phyloP scores from a whole-genome alignment of 1,140 invertebrate genomes.

The Brachionus asplanchnoidis region DNA sequence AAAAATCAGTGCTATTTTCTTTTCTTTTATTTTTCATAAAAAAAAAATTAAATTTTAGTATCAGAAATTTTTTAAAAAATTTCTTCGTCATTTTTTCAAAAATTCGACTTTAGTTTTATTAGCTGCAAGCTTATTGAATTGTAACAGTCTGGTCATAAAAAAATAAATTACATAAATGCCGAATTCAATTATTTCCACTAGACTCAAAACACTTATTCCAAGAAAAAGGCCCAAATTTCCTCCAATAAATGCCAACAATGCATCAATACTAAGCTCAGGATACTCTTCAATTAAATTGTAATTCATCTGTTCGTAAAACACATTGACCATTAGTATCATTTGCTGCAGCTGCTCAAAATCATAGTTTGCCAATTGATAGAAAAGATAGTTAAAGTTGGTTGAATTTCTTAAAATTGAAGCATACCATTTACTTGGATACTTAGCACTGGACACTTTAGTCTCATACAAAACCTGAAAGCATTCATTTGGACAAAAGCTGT shows the following conservation, averaged over 20 bases:
- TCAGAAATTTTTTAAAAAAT: not conserved
- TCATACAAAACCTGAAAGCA: not conserved
- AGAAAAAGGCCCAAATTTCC: not conserved
- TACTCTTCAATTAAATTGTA: not conserved
- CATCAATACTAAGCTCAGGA: not conserved
- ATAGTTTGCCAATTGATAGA: not conserved
- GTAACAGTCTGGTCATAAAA: not conserved
- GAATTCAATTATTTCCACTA: not conserved
- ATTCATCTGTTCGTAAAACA: not conserved
- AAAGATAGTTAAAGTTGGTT: not conserved
- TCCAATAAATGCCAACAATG: not conserved
- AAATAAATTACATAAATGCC: not conserved
- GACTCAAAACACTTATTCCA: not conserved
- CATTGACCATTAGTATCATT: not conserved
- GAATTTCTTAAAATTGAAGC: not conserved
- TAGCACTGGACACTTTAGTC: not conserved
- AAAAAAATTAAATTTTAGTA: not conserved
- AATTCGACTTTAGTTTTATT: not conserved
- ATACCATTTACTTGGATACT: constrained; percentile 1
- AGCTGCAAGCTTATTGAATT: not conserved
- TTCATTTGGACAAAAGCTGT: not conserved
- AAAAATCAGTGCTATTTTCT: not conserved
- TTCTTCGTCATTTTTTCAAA: not conserved
- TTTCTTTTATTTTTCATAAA: not conserved
- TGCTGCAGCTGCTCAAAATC: not conserved